Base-by-base conservation (phyloP, 2,113 vertebrate species). In the Hucho hucho region DNA sequence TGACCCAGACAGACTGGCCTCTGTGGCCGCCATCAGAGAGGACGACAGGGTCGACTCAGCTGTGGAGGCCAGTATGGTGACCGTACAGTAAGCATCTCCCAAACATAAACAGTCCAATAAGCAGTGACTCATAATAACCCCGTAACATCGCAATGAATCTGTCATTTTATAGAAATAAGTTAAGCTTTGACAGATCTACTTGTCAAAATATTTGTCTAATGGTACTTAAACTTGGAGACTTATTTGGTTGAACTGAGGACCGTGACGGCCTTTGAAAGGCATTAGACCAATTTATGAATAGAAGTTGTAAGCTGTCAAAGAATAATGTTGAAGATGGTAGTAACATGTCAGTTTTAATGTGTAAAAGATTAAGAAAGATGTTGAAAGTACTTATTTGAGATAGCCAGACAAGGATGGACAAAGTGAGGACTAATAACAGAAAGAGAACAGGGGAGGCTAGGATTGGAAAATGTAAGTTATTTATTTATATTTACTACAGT, bases 1-100 rank as follows among this genome's bases (percentile, higher is more conserved):
- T 18, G 97, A 98, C 49, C 32, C 90, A 0, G 95, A 97, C 29
- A 91, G 92, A 78, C 61, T 94, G 47, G 86, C 74, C 64, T 89
- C 93, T 46, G 95, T 96, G 56, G 86, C 90, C 6, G 75, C 89
- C 68, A 73, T 90, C 28, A 69, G 78, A 29, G 93, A 95, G 1
- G 96, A 98, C 11, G 96, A 96, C 26, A 92, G 90, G 18, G 86
- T 95, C 29, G 97, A 99, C 70, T 93, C 96, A 0, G 92, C 93
- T 0, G 94, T 99, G 90, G 97, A 98, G 77, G 96, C 96, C 61
- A 99, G 97, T 91, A 97, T 95, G 94, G 96, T 98, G 94, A 92
- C 97, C 78, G 95, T 97, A 79, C 95, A 96, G 98, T 99, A 93
- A 95, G 97, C 88, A 28, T 63, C 22, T 13, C 46, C 47, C 78